phyloP scores from a whole-genome alignment of 1,140 invertebrate species.

The Anastatus disparis region DNA sequence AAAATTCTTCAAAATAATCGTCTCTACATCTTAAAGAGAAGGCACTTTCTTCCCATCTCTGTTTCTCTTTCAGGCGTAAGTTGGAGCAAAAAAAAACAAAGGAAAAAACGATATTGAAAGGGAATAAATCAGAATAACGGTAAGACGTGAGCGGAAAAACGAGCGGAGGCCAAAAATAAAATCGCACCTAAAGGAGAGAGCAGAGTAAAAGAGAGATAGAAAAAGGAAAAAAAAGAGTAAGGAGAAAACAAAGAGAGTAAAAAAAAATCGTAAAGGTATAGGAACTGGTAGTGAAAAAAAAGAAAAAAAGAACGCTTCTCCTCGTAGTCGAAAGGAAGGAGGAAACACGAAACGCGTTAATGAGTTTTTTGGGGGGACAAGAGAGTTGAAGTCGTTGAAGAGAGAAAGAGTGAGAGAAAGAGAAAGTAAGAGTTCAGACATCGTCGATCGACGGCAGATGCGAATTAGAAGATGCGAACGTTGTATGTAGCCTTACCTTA shows the following conservation, averaged over 20 bases:
- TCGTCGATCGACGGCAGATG: slow-evolving; percentile 1
- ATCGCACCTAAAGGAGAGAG: background rate
- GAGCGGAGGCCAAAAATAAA: slow-evolving; percentile 29
- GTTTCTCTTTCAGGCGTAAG: no score
- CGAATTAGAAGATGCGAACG: slow-evolving; percentile 9
- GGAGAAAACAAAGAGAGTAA: background rate
- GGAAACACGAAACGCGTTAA: slow-evolving; percentile 60
- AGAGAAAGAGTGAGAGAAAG: slow-evolving; percentile 17
- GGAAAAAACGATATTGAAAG: slow-evolving; percentile 37
- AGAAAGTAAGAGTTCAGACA: background rate
- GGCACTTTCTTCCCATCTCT: no score
- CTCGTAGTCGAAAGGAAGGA: slow-evolving; percentile 23
- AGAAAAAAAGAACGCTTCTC: slow-evolving; percentile 27
- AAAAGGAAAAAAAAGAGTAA: background rate
- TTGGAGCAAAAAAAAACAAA: background rate
- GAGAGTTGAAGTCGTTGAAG: slow-evolving; percentile 41
- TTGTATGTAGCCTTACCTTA: background rate
- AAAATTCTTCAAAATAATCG: no score
- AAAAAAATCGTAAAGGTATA: background rate
- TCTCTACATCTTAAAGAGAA: no score
- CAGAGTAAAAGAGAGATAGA: background rate
- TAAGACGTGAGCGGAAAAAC: slow-evolving; percentile 22
- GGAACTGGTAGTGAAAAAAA: background rate
- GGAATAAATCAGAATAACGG: slow-evolving; percentile 36
- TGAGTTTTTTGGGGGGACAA: slow-evolving; percentile 61